Evolutionary conservation across 2,113 vertebrate species (phyloP).

Genomic region (Noctilio leporinus): DNA sequence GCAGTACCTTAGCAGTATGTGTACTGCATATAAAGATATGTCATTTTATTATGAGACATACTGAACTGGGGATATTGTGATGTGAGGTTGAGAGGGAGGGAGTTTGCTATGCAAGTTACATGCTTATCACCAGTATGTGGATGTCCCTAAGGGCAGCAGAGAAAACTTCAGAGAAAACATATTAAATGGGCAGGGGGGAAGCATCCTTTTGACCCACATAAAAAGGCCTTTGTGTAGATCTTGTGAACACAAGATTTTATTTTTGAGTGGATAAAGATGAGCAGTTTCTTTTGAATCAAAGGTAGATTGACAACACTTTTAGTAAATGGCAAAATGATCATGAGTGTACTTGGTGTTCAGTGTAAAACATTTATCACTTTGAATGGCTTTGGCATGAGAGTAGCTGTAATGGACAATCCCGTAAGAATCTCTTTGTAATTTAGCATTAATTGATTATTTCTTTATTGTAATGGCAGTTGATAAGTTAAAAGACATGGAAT

Average conservation of each 20-base stretch:
- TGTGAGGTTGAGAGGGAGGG: constrained; percentile 34
- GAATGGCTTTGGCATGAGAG: constrained; percentile 73
- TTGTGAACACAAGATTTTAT: constrained; percentile 77
- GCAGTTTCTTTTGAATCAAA: constrained; percentile 78
- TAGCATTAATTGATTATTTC: constrained; percentile 77
- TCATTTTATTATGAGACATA: constrained; percentile 67
- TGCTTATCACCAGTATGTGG: constrained; percentile 75
- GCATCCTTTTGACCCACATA: constrained; percentile 80
- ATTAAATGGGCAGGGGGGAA: constrained; percentile 81
- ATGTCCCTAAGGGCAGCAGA: constrained; percentile 81
- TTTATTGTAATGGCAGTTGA: constrained; percentile 65
- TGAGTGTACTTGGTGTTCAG: constrained; percentile 69
- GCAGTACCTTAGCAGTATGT: constrained; percentile 65
- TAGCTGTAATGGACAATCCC: constrained; percentile 64
- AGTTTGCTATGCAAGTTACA: constrained; percentile 80
- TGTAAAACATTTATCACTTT: constrained; percentile 72
- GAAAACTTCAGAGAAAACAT: constrained; percentile 83
- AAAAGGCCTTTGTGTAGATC: constrained; percentile 81
- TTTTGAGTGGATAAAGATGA: constrained; percentile 78
- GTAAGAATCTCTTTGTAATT: constrained; percentile 71
- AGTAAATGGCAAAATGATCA: constrained; percentile 79
- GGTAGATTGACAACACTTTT: constrained; percentile 75
- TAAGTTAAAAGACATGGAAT: constrained; percentile 70
- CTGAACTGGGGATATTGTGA: constrained; percentile 66
- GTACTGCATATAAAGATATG: constrained; percentile 61